Base-by-base conservation (phyloP, 2,113 vertebrate genomes). In the Ardeotis arabs region DNA sequence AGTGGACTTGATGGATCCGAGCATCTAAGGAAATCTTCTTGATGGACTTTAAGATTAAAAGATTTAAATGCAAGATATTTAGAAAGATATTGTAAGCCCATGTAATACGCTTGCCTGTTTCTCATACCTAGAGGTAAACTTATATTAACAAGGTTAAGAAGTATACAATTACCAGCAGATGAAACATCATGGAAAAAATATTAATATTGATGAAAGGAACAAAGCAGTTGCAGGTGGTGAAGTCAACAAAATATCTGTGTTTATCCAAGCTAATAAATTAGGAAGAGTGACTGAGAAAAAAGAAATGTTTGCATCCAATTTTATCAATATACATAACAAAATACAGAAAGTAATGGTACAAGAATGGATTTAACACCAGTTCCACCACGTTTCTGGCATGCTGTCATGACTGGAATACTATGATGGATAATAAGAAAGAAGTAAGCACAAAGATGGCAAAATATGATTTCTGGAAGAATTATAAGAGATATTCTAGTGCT, bases 1-100 rank as follows among this genome's bases (percentile, higher is more conserved):
- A 27, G 45, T 45, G 44, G 28, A 27, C 1, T 2, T 44, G 9
- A 22, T 27, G 4, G 25, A 64, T 16, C 8, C 4, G 1, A n/a
- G 3, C 9, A 76, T 20, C 49, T 39, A 76, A 58, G 6, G 10
- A 76, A 80, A 77, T 29, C 2, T 29, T 21, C 31, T 74, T 39
- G 2, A 15, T 45, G n/a, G n/a, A 81, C 55, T 45, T 45, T 45
- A 45, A 64, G 19, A 73, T 63, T 45, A 9, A 39, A 73, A 49
- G 1, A 55, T 39, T 64, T 68, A 85, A 88, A 56, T 19, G 0
- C 45, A 82, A 60, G 10, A 7, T 55, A 39, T 78, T 78, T 56
- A 7, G 9, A 45, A 64, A 69, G 10, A 35, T 20, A 31, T 72
- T 62, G 84, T 67, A 49, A 84, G 16, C 1, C 22, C 22, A 12